Evolutionary conservation across 1,140 invertebrate genomes (phyloP).

Genomic region (Aphis gossypii): DNA sequence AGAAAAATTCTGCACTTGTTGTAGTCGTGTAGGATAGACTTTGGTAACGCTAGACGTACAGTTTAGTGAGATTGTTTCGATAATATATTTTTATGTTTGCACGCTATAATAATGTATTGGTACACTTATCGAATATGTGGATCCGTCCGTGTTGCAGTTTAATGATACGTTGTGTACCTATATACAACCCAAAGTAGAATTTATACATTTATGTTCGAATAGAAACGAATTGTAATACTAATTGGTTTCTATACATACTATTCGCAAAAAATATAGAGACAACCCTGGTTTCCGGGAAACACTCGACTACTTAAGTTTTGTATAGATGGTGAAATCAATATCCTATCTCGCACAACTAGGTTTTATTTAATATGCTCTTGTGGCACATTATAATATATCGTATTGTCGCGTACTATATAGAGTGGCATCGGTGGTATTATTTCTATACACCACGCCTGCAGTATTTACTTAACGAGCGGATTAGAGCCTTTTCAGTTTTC

Average conservation of each 20-base stretch:
- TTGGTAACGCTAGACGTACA: not conserved
- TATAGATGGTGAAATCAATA: not conserved
- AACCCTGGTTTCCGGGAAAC: not conserved
- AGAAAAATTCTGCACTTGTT: not conserved
- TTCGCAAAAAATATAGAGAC: not conserved
- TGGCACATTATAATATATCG: not conserved
- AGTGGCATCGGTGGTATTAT: not conserved
- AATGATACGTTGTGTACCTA: not conserved
- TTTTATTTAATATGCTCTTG: not conserved
- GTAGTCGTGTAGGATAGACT: not conserved
- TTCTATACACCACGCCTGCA: not conserved
- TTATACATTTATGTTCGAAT: not conserved
- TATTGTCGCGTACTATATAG: not conserved
- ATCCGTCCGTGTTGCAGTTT: not conserved
- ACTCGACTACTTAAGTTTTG: not conserved
- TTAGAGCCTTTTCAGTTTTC: not conserved
- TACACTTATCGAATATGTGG: slow-evolving; percentile 4
- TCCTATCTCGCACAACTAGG: not conserved
- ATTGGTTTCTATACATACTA: slow-evolving; percentile 2
- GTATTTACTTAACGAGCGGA: not conserved
- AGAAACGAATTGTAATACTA: not conserved
- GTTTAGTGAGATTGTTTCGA: not conserved
- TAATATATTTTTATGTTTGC: not conserved
- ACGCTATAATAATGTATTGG: not conserved
- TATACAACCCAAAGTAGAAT: no score